These are phyloP conservation scores for Gortyna flavago DNA, from an alignment of 2,888 invertebrate genomes.

Conservation along the genomic window DNA sequence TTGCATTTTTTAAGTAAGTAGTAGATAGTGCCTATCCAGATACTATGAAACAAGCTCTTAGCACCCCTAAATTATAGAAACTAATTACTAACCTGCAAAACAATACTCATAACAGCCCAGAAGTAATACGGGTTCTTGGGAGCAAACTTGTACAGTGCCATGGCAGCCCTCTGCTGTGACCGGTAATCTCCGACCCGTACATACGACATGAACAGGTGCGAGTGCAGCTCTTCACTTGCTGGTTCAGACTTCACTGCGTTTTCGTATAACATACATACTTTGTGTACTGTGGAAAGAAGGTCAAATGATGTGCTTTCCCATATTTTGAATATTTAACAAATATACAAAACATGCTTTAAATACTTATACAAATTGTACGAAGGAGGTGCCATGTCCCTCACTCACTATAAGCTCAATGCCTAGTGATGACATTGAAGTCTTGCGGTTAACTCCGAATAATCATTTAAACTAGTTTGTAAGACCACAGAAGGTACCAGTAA, in stretches of 20 bases:
- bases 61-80: neutral
- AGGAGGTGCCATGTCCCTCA: neutral
- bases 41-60: neutral
- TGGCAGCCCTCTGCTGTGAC: constrained; percentile 96
- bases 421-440: no score
- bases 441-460: no score
- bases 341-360: neutral
- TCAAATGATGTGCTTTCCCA: neutral
- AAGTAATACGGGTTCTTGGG: constrained; percentile 99
- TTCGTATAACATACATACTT: constrained; percentile 97
- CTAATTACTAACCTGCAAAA: constrained; percentile 94
- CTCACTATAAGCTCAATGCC: neutral
- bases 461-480: no score
- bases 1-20: neutral
- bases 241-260: constrained; percentile 96
- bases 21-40: neutral
- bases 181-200: constrained; percentile 97
- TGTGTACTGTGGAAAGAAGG: constrained; percentile 92
- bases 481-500: no score
- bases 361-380: neutral
- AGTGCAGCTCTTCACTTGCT: constrained; percentile 96
- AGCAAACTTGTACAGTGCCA: constrained; percentile 96
- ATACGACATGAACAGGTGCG: constrained; percentile 98
- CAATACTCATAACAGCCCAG: constrained; percentile 99
- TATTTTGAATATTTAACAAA: neutral